Evolutionary conservation across 2,113 vertebrate genomes (phyloP), one percentile per base, ranked within the genome.

Genomic region (Hyperopisus bebe): DNA sequence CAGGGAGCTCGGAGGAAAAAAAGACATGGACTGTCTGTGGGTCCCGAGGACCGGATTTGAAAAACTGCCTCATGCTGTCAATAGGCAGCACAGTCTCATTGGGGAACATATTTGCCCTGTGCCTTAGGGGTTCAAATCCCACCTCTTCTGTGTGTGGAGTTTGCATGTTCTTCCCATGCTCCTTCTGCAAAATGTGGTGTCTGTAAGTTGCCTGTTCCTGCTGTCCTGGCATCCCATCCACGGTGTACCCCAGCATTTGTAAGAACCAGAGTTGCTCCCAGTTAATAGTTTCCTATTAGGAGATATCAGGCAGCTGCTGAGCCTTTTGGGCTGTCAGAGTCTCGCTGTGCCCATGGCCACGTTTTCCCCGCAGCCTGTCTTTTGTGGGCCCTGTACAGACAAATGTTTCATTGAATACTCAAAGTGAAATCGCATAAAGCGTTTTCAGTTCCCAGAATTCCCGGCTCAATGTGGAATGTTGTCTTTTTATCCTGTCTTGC

Each of bases 401-500:
- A 17, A 80, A 15, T 80, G 31, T 39, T 7, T 77, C 70, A 39
- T 17, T 77, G 74, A 80, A 7, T 39, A 80, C 35, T 19, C 62
- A 70, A 39, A 19, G 35, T 80, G 74, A 19, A 80, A 80, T 19
- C 42, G 74, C 35, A 42, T 80, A 21, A 80, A 80, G 17, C 2
- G 74, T 80, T 39, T 77, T 39, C 70, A 77, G 70, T 35, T 35
- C 27, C 74, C 74, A 80, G 74, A 80, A 80, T 80, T 44, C 86
- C 27, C 35, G 3, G 31, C 21, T 6, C 35, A 27, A 39, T 62
- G 39, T 9, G 35, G 74, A 80, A 70, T 70, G 62, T 95, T 90
- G 93, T 55, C 42, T 89, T 31, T 92, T 93, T 94, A 39, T 39
- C 94, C 90, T 91, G 93, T 95, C 88, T 91, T 97, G 95, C 51